A percentile compares a stretch with the other conserved stretches of the same genome.
These are phyloP conservation scores for Pomacea canaliculata DNA, from an alignment of 2,888 invertebrate species.

Conservation along the genomic window DNA sequence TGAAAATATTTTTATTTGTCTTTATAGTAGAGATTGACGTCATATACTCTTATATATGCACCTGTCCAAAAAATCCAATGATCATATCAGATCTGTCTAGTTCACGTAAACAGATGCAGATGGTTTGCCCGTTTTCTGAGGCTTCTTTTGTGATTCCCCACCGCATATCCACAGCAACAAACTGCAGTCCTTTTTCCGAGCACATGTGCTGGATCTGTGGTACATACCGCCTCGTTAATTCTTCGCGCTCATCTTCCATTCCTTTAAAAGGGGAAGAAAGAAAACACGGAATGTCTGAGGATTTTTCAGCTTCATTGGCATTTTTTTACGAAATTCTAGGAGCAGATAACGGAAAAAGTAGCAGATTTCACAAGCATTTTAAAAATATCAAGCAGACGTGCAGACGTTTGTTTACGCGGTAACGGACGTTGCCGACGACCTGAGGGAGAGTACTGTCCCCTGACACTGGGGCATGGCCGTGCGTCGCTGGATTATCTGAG, in stretches of 20 bases:
- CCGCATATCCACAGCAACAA: conserved; percentile 66
- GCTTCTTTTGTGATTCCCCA: conserved; percentile 67
- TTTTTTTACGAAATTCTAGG: neutral
- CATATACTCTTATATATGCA: conserved; percentile 23
- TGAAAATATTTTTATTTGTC: neutral
- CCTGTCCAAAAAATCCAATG: conserved; percentile 66
- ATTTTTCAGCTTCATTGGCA: conserved; percentile 46
- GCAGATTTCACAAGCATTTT: too few relatives aligned
- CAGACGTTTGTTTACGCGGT: too few relatives aligned
- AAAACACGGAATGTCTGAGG: conserved; percentile 58
- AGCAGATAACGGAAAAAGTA: too few relatives aligned
- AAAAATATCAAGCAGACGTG: too few relatives aligned
- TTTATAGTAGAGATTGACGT: neutral
- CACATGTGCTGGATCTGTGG: conserved; percentile 63
- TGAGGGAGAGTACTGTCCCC: too few relatives aligned
- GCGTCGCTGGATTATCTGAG: too few relatives aligned
- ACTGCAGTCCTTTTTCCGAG: conserved; percentile 57
- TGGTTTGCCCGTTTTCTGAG: conserved; percentile 58
- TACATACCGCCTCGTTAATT: conserved; percentile 62
- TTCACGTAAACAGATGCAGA: conserved; percentile 65
- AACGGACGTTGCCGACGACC: too few relatives aligned
- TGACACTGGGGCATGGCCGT: too few relatives aligned
- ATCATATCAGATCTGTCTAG: conserved; percentile 65
- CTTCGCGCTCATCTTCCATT: conserved; percentile 68
- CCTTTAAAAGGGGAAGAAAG: conserved; percentile 69